Percentiles rank a stretch among this genome's conserved stretches.
Evolutionary conservation across 1,140 invertebrate species (phyloP).

Genomic region (Lordiphosa mommai): DNA sequence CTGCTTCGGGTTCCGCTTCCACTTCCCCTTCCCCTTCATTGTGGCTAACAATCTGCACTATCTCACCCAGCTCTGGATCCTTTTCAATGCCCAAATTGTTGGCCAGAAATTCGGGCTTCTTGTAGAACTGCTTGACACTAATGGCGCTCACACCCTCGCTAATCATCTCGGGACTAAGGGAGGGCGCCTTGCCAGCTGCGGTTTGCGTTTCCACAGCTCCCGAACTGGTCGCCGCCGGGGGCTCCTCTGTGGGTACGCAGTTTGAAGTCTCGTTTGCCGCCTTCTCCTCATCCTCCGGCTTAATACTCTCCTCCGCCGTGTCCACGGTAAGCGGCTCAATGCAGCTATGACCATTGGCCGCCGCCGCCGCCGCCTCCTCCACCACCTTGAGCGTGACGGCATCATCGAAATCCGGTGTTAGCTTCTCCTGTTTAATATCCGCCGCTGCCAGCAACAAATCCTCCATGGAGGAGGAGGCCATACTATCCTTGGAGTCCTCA

Average conservation of each 20-base stretch:
- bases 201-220: not conserved
- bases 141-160: constrained; percentile 74
- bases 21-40: constrained; percentile 1
- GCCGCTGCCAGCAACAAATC: constrained; percentile 48
- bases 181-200: constrained; percentile 54
- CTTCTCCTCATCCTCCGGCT: constrained; percentile 7
- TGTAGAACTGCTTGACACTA: constrained; percentile 77
- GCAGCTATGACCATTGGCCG: constrained; percentile 38
- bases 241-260: too few species aligned
- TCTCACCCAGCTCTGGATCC: constrained; percentile 77
- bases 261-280: too few species aligned
- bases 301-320: constrained; percentile 21
- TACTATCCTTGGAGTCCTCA: constrained; percentile 74
- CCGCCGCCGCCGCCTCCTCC: not conserved
- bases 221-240: not conserved
- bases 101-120: constrained; percentile 77
- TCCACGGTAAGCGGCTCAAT: constrained; percentile 57
- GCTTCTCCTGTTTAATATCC: constrained; percentile 65
- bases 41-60: constrained; percentile 65
- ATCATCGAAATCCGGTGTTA: constrained; percentile 50
- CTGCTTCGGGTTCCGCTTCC: not conserved
- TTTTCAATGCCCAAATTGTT: constrained; percentile 79
- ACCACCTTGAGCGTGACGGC: not conserved
- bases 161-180: constrained; percentile 68
- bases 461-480: constrained; percentile 69